These are phyloP conservation scores for Clarias macrocephalus DNA, from an alignment of 2,113 vertebrate genomes.

Conservation along the genomic window DNA sequence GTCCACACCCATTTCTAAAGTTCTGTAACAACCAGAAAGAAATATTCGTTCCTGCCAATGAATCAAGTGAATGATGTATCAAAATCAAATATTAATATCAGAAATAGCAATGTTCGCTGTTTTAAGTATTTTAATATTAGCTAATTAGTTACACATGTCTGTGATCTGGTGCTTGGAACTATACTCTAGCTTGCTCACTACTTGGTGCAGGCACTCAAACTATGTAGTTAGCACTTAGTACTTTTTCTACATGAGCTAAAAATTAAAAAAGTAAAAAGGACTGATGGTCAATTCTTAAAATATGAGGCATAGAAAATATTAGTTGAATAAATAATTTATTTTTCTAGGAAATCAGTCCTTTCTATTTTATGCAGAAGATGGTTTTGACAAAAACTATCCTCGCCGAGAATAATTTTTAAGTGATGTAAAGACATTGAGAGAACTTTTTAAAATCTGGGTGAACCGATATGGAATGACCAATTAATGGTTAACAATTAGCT, in stretches of 20 bases:
- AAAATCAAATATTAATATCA: too few relatives aligned
- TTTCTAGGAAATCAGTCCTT: not conserved
- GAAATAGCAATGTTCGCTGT: not conserved
- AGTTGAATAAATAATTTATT: not conserved
- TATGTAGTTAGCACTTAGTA: not conserved
- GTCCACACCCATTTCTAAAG: not conserved
- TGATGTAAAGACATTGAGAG: not conserved
- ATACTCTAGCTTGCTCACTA: not conserved
- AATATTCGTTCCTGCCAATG: not conserved
- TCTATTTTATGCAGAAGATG: not conserved
- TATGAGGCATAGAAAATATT: too few relatives aligned
- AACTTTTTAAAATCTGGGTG: not conserved
- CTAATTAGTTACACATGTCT: not conserved
- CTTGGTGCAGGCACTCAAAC: not conserved
- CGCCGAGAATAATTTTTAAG: not conserved
- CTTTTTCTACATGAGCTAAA: too few relatives aligned
- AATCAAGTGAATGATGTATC: too few relatives aligned
- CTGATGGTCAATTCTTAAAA: too few relatives aligned
- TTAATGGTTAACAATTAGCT: not conserved
- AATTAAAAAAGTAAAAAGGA: too few relatives aligned
- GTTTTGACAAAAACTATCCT: not conserved
- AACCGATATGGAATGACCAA: not conserved
- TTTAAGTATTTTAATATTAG: not conserved
- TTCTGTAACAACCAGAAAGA: not conserved
- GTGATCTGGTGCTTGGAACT: not conserved